Percentiles rank a stretch among this genome's conserved stretches.
phyloP scores from a whole-genome alignment of 37 sponge, comb jelly and placozoan genomes.

The Cladorhizidae sp. region DNA sequence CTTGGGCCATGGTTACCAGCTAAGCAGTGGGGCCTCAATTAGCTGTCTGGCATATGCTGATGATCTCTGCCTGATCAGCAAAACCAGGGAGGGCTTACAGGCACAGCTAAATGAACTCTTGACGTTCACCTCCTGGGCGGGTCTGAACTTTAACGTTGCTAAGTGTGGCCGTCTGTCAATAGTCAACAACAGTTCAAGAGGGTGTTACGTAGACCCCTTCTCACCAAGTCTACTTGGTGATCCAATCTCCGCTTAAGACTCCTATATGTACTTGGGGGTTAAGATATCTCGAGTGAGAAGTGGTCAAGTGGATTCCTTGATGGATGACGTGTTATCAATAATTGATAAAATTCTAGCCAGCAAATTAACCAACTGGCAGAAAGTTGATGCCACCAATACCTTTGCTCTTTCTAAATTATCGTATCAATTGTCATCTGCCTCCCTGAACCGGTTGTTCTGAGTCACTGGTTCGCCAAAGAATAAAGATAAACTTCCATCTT shows the following conservation, averaged over 20 bases:
- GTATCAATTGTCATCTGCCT: constrained; percentile 14
- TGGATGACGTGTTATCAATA: background rate
- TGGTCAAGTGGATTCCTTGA: background rate
- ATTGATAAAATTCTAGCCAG: background rate
- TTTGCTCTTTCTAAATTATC: constrained; percentile 29
- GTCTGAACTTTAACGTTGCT: constrained; percentile 36
- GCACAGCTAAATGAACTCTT: background rate
- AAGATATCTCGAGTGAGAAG: background rate
- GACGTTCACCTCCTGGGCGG: constrained; percentile 23
- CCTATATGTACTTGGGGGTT: constrained; percentile 40
- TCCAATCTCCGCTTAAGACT: constrained; percentile 16
- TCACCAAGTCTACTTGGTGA: background rate
- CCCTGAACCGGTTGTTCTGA: constrained; percentile 23
- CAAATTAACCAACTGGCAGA: constrained; percentile 52
- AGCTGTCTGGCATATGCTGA: constrained; percentile 28
- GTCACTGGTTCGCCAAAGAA: constrained; percentile 2
- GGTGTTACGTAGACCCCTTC: background rate
- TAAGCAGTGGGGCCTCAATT: background rate
- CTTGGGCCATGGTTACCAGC: background rate
- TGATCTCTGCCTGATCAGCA: constrained; percentile 14
- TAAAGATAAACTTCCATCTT: constrained; percentile 15
- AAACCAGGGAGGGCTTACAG: constrained; percentile 1
- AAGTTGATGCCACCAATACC: constrained; percentile 49
- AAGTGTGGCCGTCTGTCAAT: constrained; percentile 19
- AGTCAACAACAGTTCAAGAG: too few species aligned